A percentile compares a stretch with the other conserved stretches of the same genome.
These are phyloP conservation scores for Desmodus rotundus DNA, from an alignment of 2,113 vertebrate genomes.

Conservation along the genomic window DNA sequence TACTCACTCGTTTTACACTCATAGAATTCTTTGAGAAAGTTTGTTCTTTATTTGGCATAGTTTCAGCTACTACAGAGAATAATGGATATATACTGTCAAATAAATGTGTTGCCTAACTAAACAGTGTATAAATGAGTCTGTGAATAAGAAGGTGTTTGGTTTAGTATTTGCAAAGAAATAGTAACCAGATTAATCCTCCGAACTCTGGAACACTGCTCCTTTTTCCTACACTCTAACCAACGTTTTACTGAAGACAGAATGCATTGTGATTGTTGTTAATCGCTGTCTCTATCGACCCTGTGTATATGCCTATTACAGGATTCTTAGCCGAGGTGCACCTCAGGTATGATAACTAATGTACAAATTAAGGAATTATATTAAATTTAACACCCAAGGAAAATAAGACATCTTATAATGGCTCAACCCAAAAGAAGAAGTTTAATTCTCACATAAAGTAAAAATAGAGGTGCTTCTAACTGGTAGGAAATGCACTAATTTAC, in stretches of 20 bases:
- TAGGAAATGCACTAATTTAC: neutral
- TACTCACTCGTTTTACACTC: neutral
- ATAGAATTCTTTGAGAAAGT: neutral
- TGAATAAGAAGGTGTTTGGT: neutral
- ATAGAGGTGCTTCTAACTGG: neutral
- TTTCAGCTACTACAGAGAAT: neutral
- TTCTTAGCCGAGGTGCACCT: neutral
- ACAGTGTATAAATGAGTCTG: neutral
- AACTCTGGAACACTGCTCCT: neutral
- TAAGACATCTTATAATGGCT: neutral
- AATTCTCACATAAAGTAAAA: neutral
- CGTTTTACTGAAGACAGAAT: neutral
- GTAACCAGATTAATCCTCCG: neutral
- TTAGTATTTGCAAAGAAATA: neutral
- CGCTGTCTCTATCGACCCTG: neutral
- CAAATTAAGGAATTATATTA: neutral
- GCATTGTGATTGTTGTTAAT: neutral
- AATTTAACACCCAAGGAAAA: neutral
- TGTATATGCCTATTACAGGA: neutral
- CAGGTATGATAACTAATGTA: neutral
- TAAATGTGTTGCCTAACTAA: neutral
- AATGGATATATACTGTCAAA: neutral
- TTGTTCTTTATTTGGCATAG: neutral
- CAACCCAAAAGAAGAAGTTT: neutral
- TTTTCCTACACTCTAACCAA: neutral